These are phyloP conservation scores for Silurus lanzhouensis DNA, from an alignment of 2,797 vertebrate genomes.

Conservation along the genomic window DNA sequence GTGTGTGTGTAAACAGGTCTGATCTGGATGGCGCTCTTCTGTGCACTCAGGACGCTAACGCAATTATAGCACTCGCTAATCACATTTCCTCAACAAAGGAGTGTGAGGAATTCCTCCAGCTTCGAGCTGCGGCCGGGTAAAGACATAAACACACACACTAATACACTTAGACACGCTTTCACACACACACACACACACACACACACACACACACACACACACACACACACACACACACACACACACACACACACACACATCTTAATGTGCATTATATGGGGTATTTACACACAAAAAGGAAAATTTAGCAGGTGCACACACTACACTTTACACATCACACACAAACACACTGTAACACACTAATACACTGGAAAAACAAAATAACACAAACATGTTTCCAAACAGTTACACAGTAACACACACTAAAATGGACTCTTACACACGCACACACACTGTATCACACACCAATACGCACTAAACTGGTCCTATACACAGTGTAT, in stretches of 20 bases:
- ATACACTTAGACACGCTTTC: conserved; percentile 79
- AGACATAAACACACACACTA: conserved; percentile 72
- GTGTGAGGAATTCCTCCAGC: conserved; percentile 63
- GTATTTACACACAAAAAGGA: conserved; percentile 17
- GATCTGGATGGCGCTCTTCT: conserved; percentile 71
- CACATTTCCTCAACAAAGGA: conserved; percentile 82
- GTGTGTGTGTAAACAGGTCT: conserved; percentile 71
- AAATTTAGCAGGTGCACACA: conserved; percentile 3
- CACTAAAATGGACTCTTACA: too few relatives aligned
- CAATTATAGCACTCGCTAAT: conserved; percentile 79
- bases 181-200: conserved; percentile 57
- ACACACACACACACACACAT: conserved; percentile 47
- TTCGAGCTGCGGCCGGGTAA: conserved; percentile 15
- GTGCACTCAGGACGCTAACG: conserved; percentile 75
- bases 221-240: conserved; percentile 69
- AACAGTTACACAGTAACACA: not conserved
- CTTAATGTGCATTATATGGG: conserved; percentile 35
- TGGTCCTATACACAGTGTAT: too few relatives aligned
- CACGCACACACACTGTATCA: not conserved
- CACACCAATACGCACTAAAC: not conserved
- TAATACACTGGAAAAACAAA: not conserved
- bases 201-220: conserved; percentile 53
- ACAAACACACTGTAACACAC: not conserved
- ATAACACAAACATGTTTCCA: not conserved
- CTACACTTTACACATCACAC: not conserved